Conservation (phyloP, 2,888 invertebrate genomes). For the Acronicta aceris region DNA sequence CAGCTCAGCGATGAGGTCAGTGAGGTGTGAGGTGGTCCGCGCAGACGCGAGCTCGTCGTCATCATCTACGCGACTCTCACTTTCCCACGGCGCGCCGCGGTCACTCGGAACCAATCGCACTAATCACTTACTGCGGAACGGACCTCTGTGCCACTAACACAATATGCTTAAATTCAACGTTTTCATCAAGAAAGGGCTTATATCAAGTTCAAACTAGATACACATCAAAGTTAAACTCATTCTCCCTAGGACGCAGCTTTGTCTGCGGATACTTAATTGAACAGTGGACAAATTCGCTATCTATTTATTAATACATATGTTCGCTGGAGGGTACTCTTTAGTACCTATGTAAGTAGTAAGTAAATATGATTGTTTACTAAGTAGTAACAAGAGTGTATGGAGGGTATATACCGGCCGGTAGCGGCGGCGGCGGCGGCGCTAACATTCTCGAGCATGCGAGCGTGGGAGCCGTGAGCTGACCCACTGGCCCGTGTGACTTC, state of each 20-base stretch:
- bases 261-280: too few species aligned
- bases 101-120: slow-evolving; percentile 6
- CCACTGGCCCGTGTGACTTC: slow-evolving; percentile 25
- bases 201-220: not conserved
- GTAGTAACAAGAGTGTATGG: too few species aligned
- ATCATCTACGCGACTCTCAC: slow-evolving; percentile 12
- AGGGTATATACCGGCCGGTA: too few species aligned
- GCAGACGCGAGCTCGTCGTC: not conserved
- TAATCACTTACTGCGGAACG: slow-evolving; percentile 1
- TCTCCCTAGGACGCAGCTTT: too few species aligned
- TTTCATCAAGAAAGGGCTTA: not conserved
- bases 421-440: too few species aligned
- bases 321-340: too few species aligned
- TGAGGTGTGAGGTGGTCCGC: not conserved
- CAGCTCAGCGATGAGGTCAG: too few species aligned
- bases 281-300: too few species aligned
- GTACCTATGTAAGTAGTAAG: too few species aligned
- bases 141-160: slow-evolving; percentile 1
- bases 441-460: too few species aligned
- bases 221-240: not conserved
- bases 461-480: slow-evolving; percentile 10
- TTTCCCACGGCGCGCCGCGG: slow-evolving; percentile 17
- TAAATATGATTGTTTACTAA: too few species aligned
- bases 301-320: too few species aligned
- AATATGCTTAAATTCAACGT: not conserved